These are phyloP conservation scores for Rhabdophis nuchalis DNA, from an alignment of 2,797 vertebrate species.

Conservation along the genomic window DNA sequence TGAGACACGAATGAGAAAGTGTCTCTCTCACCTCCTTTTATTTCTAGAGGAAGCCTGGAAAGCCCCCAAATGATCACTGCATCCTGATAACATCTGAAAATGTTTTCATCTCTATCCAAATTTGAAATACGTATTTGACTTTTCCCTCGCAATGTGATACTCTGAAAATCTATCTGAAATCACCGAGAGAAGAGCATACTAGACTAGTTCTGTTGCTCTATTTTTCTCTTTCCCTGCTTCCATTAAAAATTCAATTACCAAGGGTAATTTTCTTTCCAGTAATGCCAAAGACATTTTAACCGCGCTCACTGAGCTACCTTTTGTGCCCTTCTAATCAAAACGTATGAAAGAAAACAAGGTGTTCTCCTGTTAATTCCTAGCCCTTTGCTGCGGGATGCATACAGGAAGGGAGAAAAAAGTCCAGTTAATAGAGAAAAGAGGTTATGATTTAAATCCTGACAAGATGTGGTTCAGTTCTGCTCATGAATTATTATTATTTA, in stretches of 20 bases:
- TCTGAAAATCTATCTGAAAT: not conserved
- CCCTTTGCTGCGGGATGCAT: not conserved
- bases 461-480: not conserved
- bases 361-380: not conserved
- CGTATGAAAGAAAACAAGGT: constrained; percentile 1
- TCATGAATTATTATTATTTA: constrained; percentile 19
- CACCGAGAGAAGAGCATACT: not conserved
- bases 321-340: not conserved
- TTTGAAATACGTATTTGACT: not conserved
- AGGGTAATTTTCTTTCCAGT: constrained; percentile 24
- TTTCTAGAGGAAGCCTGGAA: not conserved
- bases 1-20: not conserved
- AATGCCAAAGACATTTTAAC: constrained; percentile 18
- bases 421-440: not conserved
- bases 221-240: not conserved
- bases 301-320: not conserved
- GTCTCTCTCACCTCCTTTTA: not conserved
- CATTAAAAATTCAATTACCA: constrained; percentile 30
- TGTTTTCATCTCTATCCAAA: not conserved
- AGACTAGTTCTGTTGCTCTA: not conserved
- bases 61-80: not conserved
- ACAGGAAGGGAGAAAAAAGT: not conserved
- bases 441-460: constrained; percentile 4
- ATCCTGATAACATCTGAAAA: not conserved
- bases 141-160: not conserved